A percentile compares a stretch with the other conserved stretches of the same genome.
Conservation (phyloP, 2,888 invertebrate species). For the Pachydiplax longipennis region DNA sequence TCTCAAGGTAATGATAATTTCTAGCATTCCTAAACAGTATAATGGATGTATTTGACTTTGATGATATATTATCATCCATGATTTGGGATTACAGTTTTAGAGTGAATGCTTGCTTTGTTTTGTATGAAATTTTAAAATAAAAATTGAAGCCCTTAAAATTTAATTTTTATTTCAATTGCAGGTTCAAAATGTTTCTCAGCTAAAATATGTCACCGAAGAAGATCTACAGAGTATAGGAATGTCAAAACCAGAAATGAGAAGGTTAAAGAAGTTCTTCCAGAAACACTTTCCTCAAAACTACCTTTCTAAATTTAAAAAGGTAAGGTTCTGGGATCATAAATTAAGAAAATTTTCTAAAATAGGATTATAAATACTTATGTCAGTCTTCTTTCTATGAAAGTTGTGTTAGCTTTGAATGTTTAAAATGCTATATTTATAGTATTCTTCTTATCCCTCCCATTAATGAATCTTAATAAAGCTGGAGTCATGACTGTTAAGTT, state of each 20-base stretch:
- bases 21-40: too few species aligned
- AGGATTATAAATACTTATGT: not conserved
- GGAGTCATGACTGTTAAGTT: too few species aligned
- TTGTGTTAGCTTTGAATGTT: too few species aligned
- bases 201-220: slow-evolving; percentile 93
- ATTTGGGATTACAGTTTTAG: not conserved
- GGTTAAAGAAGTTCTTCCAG: slow-evolving; percentile 91
- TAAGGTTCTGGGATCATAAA: slow-evolving; percentile 52
- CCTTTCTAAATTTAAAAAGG: slow-evolving; percentile 88
- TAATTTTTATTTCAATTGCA: slow-evolving; percentile 50
- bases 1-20: slow-evolving; percentile 68
- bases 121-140: not conserved
- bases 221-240: slow-evolving; percentile 91
- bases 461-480: too few species aligned
- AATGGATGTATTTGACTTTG: not conserved
- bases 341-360: not conserved
- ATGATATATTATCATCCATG: not conserved
- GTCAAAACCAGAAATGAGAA: slow-evolving; percentile 92
- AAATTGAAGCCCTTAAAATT: not conserved
- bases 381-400: too few species aligned
- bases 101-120: not conserved
- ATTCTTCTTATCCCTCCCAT: too few species aligned
- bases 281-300: slow-evolving; percentile 95
- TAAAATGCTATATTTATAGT: too few species aligned
- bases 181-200: slow-evolving; percentile 83